Conservation (phyloP, 2,113 vertebrate genomes). For the Mus spicilegus region DNA sequence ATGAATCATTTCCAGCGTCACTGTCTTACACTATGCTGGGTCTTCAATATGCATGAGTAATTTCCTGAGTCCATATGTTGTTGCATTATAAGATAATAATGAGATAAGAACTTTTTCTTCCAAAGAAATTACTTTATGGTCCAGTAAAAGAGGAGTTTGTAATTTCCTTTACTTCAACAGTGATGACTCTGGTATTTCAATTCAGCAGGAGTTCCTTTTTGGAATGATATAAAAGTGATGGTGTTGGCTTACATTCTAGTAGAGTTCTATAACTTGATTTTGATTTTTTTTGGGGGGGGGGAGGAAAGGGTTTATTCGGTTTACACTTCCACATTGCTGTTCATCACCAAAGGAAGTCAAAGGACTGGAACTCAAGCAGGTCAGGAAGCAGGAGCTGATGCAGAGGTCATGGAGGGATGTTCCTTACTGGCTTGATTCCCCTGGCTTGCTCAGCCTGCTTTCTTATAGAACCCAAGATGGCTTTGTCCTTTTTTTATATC, state of each 20-base stretch:
- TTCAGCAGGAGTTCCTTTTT: constrained; percentile 64
- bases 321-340: no score
- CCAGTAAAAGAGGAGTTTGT: constrained; percentile 63
- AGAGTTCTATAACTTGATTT: constrained; percentile 35
- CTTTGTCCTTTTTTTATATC: background rate
- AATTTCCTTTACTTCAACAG: constrained; percentile 66
- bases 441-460: no score
- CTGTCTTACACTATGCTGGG: constrained; percentile 30
- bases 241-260: background rate
- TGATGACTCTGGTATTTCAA: constrained; percentile 41
- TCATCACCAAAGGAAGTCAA: no score
- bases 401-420: no score
- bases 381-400: no score
- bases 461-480: background rate
- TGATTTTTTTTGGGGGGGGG: background rate
- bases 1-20: constrained; percentile 15
- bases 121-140: constrained; percentile 65
- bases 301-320: no score
- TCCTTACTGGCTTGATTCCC: no score
- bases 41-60: background rate
- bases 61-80: constrained; percentile 57
- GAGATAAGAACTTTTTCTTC: constrained; percentile 34
- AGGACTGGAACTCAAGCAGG: no score
- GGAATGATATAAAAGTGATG: constrained; percentile 7
- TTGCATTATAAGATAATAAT: constrained; percentile 58